These are phyloP conservation scores for Synergus umbraculus DNA, from an alignment of 2,888 invertebrate species.

Conservation along the genomic window DNA sequence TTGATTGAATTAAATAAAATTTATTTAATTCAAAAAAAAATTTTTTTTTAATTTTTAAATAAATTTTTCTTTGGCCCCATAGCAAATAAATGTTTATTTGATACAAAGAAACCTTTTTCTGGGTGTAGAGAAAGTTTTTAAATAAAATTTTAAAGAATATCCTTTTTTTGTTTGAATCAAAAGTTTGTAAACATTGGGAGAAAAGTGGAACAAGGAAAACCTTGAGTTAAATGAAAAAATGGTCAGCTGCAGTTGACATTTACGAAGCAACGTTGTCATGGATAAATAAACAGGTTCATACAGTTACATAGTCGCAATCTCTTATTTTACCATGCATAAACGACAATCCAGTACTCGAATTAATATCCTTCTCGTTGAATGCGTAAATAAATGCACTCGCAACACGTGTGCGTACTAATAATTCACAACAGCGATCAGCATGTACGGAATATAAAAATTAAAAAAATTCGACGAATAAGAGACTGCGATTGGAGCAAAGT, in stretches of 20 bases:
- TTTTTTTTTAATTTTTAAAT: no score
- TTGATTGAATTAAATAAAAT: no score
- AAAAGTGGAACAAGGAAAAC: neutral
- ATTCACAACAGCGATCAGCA: neutral
- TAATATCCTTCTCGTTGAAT: slow-evolving; percentile 14
- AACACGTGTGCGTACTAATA: slow-evolving; percentile 5
- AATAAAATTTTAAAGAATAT: neutral
- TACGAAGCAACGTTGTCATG: slow-evolving; percentile 14
- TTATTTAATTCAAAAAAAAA: no score
- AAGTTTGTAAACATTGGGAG: neutral
- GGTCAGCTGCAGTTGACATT: slow-evolving; percentile 15
- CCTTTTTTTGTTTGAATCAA: neutral
- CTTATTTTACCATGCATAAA: slow-evolving; percentile 15
- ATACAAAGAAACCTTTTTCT: no score
- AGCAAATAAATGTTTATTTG: no score
- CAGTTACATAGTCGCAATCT: slow-evolving; percentile 16
- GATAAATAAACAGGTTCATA: slow-evolving; percentile 32
- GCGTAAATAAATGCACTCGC: slow-evolving; percentile 6
- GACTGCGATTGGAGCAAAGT: slow-evolving; percentile 32
- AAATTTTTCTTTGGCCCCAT: no score
- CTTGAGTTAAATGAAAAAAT: neutral
- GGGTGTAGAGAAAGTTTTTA: no score
- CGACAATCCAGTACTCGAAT: slow-evolving; percentile 19
- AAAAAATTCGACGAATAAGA: slow-evolving; percentile 25
- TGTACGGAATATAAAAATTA: slow-evolving; percentile 4